These are phyloP conservation scores for Cryptocephalus moraei DNA, from an alignment of 2,888 invertebrate species.

Conservation along the genomic window DNA sequence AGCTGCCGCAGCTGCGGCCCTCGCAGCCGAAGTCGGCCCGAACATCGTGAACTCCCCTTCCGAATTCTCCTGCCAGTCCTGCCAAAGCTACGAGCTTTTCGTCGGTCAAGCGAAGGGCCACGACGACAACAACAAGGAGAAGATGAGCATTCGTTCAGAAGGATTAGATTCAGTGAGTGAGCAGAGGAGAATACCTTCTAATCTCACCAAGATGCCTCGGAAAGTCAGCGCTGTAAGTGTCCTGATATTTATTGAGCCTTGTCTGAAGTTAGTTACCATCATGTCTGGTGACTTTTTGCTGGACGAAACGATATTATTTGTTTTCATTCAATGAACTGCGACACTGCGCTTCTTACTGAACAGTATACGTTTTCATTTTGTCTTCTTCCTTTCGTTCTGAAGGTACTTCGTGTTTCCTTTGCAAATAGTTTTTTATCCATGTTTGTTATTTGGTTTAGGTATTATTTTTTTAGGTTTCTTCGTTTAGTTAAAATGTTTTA, in stretches of 20 bases:
- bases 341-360: no score
- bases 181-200: slow-evolving; percentile 50
- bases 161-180: slow-evolving; percentile 87
- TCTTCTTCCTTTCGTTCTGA: no score
- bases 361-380: no score
- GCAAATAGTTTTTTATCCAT: no score
- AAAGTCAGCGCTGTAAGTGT: slow-evolving; percentile 90
- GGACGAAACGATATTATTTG: no score
- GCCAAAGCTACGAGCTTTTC: slow-evolving; percentile 86
- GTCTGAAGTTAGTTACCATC: slow-evolving; percentile 19
- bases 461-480: no score
- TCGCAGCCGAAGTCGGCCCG: slow-evolving; percentile 56
- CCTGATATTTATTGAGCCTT: slow-evolving; percentile 32
- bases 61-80: slow-evolving; percentile 76
- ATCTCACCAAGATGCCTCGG: slow-evolving; percentile 55
- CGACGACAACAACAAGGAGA: slow-evolving; percentile 81
- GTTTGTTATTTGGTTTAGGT: no score
- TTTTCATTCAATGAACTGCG: no score
- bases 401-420: no score
- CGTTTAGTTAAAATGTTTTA: no score
- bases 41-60: slow-evolving; percentile 82
- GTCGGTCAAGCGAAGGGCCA: slow-evolving; percentile 81
- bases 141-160: slow-evolving; percentile 78
- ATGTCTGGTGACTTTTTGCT: slow-evolving; percentile 6
- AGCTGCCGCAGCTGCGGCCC: slow-evolving; percentile 46